These are phyloP conservation scores for Eupsittula cactorum DNA, from an alignment of 2,113 vertebrate genomes.

Conservation along the genomic window DNA sequence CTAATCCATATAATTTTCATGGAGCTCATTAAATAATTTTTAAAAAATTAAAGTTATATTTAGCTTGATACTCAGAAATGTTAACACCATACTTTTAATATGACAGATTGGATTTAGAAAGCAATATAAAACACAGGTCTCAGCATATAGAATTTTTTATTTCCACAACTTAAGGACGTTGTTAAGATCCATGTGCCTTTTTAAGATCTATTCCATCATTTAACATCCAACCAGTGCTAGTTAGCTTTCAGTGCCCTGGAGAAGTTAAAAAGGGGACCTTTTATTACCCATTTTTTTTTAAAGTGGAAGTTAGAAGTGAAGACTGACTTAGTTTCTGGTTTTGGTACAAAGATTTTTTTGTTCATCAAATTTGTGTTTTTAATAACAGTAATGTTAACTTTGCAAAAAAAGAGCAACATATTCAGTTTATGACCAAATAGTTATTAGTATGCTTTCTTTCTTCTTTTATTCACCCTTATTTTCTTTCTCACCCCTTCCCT, in stretches of 20 bases:
- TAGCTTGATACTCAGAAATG: neutral
- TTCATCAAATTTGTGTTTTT: neutral
- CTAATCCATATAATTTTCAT: neutral
- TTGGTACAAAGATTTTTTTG: neutral
- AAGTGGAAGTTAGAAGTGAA: neutral
- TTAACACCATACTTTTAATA: slow-evolving; percentile 39
- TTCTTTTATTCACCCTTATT: neutral
- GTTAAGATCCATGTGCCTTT: slow-evolving; percentile 18
- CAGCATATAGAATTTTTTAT: neutral
- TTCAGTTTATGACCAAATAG: neutral
- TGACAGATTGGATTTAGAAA: slow-evolving; percentile 23
- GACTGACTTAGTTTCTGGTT: neutral
- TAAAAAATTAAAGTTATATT: neutral
- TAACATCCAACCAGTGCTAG: neutral
- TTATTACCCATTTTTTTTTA: neutral
- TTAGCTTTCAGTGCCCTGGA: neutral
- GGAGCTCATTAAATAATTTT: neutral
- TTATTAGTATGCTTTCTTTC: slow-evolving; percentile 36
- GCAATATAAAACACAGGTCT: neutral
- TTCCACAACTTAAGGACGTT: neutral
- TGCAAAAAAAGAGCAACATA: neutral
- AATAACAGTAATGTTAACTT: neutral
- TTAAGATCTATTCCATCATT: neutral
- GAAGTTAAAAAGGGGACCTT: neutral
- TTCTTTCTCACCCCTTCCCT: neutral